A percentile compares a stretch with the other conserved stretches of the same genome.
These are phyloP conservation scores for Cheirogaleus major DNA, from an alignment of 2,797 vertebrate genomes.

Conservation along the genomic window DNA sequence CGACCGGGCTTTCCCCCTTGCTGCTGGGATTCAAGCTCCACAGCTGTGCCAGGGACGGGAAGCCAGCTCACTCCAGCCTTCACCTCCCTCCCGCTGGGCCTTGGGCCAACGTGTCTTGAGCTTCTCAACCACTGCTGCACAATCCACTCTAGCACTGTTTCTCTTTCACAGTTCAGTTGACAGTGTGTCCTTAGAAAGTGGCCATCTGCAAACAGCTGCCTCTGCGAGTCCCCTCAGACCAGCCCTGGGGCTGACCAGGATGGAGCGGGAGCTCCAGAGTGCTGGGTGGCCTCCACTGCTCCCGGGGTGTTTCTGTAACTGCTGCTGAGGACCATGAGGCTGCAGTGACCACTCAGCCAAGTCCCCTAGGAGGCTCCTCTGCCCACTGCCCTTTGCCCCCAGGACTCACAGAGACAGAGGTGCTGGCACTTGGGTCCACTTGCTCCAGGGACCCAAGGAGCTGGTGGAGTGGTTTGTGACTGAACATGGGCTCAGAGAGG, in stretches of 20 bases:
- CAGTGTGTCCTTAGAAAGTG: neutral
- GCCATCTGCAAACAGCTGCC: neutral
- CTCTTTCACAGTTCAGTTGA: neutral
- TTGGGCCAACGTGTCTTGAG: neutral
- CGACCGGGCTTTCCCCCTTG: neutral
- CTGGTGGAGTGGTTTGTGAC: neutral
- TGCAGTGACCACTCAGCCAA: neutral
- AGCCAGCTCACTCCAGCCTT: neutral
- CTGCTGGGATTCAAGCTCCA: neutral
- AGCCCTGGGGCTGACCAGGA: neutral
- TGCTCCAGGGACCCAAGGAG: neutral
- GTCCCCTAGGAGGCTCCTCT: neutral
- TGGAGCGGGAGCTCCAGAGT: neutral
- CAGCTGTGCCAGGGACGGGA: neutral
- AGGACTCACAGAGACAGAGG: neutral
- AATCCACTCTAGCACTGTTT: too few relatives aligned
- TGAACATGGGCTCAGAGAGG: neutral
- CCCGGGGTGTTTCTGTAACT: neutral
- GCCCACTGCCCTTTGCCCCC: neutral
- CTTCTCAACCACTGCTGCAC: rapidly evolving
- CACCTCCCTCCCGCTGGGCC: neutral
- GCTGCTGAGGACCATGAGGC: neutral
- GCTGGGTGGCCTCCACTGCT: neutral
- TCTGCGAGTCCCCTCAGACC: neutral
- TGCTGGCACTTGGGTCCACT: rapidly evolving